Evolutionary conservation across 2,113 vertebrate species (phyloP).

Genomic region (Setophaga petechia): DNA sequence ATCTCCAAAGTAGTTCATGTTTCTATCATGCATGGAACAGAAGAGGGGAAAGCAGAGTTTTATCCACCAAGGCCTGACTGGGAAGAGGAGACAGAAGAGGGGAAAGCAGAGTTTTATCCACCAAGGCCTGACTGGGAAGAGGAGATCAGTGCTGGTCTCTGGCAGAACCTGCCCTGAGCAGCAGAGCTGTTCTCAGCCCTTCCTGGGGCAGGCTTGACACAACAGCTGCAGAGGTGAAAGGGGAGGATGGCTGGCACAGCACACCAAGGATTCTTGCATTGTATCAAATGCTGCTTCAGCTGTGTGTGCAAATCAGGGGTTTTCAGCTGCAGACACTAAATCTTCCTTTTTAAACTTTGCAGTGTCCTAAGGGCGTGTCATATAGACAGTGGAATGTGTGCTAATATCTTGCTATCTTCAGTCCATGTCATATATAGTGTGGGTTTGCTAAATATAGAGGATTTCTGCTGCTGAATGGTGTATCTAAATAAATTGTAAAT

Average conservation of each 20-base stretch:
- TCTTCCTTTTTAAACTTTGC: slow-evolving; percentile 37
- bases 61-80: neutral
- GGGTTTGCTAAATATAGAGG: neutral
- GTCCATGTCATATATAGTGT: neutral
- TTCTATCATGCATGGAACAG: neutral
- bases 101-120: neutral
- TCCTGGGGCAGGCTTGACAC: neutral
- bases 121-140: neutral
- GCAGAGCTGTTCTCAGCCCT: neutral
- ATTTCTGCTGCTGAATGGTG: neutral
- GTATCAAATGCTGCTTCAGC: slow-evolving; percentile 52
- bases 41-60: neutral
- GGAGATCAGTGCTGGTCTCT: neutral
- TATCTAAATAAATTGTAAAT: neutral
- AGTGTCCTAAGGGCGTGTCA: neutral
- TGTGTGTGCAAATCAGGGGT: neutral
- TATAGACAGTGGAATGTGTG: neutral
- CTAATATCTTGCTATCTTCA: neutral
- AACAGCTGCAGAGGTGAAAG: slow-evolving; percentile 59
- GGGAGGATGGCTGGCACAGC: neutral
- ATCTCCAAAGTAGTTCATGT: neutral
- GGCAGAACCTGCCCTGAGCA: neutral
- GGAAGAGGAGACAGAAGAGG: neutral
- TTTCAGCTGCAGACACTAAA: slow-evolving; percentile 47
- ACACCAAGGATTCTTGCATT: slow-evolving; percentile 22